These are phyloP conservation scores for Sebastes minor DNA, from an alignment of 2,797 vertebrate genomes.

Conservation along the genomic window DNA sequence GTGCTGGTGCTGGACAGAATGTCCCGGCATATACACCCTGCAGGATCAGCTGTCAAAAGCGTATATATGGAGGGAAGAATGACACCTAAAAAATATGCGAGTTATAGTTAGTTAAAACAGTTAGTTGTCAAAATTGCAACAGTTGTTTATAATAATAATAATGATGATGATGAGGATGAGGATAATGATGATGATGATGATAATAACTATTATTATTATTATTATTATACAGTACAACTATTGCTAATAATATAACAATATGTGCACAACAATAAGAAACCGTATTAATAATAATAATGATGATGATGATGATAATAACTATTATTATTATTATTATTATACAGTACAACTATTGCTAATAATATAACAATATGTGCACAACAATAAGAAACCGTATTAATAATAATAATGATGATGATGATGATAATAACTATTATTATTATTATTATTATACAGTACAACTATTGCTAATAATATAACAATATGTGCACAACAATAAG, in stretches of 20 bases:
- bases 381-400: neutral
- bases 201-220: neutral
- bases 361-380: too few species aligned
- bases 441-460: neutral
- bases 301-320: neutral
- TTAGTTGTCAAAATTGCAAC: slow-evolving; percentile 1
- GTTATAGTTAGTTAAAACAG: neutral
- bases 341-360: too few species aligned
- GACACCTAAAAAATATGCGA: neutral
- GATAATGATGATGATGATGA: too few species aligned
- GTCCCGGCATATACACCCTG: slow-evolving; percentile 69
- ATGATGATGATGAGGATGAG: too few species aligned
- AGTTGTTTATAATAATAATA: neutral
- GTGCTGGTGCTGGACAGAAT: slow-evolving; percentile 75
- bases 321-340: too few species aligned
- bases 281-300: too few species aligned
- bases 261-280: neutral
- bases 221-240: neutral
- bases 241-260: neutral
- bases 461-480: neutral
- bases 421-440: neutral
- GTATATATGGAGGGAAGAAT: neutral
- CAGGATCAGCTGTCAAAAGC: slow-evolving; percentile 62
- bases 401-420: too few species aligned
- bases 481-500: neutral